Evolutionary conservation across 2,113 vertebrate genomes (phyloP), one percentile per base, ranked within the genome.

Genomic region (Megaceryle torquata): DNA sequence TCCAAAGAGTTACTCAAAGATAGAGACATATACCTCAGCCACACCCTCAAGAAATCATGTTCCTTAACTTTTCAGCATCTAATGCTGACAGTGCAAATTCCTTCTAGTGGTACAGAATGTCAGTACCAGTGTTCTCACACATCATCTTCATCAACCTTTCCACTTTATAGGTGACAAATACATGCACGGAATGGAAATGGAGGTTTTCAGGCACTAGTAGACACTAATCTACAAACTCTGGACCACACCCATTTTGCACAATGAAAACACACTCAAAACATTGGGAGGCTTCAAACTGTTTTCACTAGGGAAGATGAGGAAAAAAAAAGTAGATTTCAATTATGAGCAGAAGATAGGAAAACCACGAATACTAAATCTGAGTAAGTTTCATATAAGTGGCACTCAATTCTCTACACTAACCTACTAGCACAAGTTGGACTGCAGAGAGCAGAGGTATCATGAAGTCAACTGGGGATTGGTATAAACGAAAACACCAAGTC

Each of bases 1-100:
- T 86, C 68, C 60, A 81, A 85, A 37, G n/a, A 35, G 75, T 85
- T 96, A 87, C 89, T 91, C 67, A 92, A 82, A 91, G 61, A 88
- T 21, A 79, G 53, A 87, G 48, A 57, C 12, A 39, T 39, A 59
- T 8, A 64, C 15, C 53, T 90, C 87, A 89, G 67, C 43, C 63
- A 88, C 60, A 88, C 64, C 88, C 84, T 74, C n/a, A 72, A 48
- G 35, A 92, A 97, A 88, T 69, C 0, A 81, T 57, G 67, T 31
- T 61, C 53, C 82, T 67, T 95, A 91, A 78, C 43, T 72, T 94
- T 83, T 63, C 24, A 92, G 29, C 37, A 51, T 68, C 29, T 53
- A 82, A 85, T 70, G 54, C 88, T 92, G 37, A 79, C 96, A 79
- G 70, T 51, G 59, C 56, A 67, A 86, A 77, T 95, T 92, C 76